Base-by-base conservation (phyloP, 2,113 vertebrate species). In the Chaetops frenatus region DNA sequence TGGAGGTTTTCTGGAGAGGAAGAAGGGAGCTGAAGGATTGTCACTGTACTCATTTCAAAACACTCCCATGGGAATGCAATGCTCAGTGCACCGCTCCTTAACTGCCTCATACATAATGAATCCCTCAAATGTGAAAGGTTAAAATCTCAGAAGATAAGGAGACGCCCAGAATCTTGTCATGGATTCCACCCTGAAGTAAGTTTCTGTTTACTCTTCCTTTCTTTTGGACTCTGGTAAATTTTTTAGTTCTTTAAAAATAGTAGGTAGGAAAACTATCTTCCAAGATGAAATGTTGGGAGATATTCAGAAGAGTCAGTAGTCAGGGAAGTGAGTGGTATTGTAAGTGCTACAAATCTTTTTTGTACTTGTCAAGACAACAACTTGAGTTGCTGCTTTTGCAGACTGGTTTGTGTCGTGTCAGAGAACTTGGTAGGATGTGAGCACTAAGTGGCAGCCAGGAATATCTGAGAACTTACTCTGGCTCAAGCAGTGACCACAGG, bases 51-150 rank as follows among this genome's bases (percentile, higher is more conserved):
- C 5, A 64, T 84, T 66, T 86, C 76, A 80, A 92, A 95, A 60
- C 38, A 29, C 38, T 85, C 21, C 28, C 56, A 48, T 48, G n/a
- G 53, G 57, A 92, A 95, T 35, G 21, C 51, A 61, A 8, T 15
- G 19, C 29, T 74, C 53, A 91, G 66, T 76, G 71, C 61, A 73
- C 66, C 51, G 67, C 67, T 96, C 98, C 98, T 99, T 99, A 98
- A 99, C 98, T 97, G 82, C 97, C 71, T 87, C 97, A 96, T 97
- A 99, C 99, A 99, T 99, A 99, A 99, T 74, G 99, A 99, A 98
- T 99, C 99, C 86, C 98, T 99, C 28, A 99, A 99, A 97, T 99
- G 99, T 86, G 99, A 99, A 83, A 98, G 99, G 64, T 93, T 99
- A 94, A 99, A 99, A 98, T 98, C 98, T 70, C 99, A 99, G 97